Conservation (phyloP, 2,113 vertebrate species). For the Fukomys damarensis region DNA sequence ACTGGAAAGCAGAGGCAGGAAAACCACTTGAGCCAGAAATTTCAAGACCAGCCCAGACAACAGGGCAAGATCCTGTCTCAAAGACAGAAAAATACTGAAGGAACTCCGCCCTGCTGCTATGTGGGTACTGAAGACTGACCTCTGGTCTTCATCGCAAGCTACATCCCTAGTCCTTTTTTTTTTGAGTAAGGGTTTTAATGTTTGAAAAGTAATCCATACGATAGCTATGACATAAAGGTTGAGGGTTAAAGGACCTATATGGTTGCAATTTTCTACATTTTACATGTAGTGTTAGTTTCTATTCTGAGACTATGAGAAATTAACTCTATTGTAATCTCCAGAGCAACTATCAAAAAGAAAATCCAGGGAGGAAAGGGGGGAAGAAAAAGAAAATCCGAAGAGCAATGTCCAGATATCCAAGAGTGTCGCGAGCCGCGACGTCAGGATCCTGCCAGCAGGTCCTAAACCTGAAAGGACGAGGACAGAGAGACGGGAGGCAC, state of each 20-base stretch:
- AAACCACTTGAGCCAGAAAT: neutral
- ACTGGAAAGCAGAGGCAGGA: neutral
- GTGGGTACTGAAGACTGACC: too few species aligned
- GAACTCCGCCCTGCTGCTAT: too few species aligned
- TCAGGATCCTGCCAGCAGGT: too few species aligned
- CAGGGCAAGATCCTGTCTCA: too few species aligned
- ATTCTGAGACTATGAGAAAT: constrained; percentile 23
- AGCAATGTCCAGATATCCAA: neutral
- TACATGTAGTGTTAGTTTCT: neutral
- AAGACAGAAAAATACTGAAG: too few species aligned
- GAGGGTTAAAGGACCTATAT: neutral
- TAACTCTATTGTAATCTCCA: neutral
- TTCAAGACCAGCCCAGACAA: too few species aligned
- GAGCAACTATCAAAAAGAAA: constrained; percentile 1
- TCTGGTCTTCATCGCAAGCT: too few species aligned
- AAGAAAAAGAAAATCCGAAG: constrained; percentile 30
- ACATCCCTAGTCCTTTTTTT: too few species aligned
- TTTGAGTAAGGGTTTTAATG: neutral
- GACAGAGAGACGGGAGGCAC: too few species aligned
- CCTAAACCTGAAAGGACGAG: too few species aligned
- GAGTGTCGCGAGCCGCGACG: too few species aligned
- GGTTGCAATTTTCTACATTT: neutral
- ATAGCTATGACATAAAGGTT: neutral
- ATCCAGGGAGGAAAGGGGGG: too few species aligned
- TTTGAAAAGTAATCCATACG: neutral